Evolutionary conservation across 2,888 invertebrate species (phyloP).

Genomic region (Iphiclides podalirius): DNA sequence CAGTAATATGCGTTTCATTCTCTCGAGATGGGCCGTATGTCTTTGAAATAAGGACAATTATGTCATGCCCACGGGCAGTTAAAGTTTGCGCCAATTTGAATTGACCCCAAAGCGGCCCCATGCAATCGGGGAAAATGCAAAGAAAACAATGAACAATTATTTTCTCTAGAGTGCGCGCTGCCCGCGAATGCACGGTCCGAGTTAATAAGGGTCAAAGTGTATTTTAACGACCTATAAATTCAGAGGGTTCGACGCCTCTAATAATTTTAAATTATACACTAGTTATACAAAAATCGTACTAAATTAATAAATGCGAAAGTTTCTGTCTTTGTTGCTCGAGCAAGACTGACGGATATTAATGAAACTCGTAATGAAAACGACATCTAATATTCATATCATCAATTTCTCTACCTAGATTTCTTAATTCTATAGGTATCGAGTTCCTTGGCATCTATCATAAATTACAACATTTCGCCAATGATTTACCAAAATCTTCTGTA

Average conservation of each 20-base stretch:
- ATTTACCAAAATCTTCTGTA: too few relatives aligned
- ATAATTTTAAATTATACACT: not conserved
- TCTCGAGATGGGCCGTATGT: not conserved
- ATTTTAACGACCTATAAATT: conserved; percentile 4
- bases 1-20: not conserved
- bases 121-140: conserved; percentile 35
- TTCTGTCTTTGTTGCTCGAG: too few relatives aligned
- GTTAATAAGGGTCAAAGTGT: conserved; percentile 28
- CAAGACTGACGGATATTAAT: too few relatives aligned
- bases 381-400: too few relatives aligned
- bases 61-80: conserved; percentile 18
- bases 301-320: not conserved
- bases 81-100: conserved; percentile 31
- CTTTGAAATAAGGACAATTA: conserved; percentile 7
- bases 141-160: conserved; percentile 47
- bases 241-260: not conserved
- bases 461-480: too few relatives aligned
- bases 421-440: too few relatives aligned
- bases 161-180: conserved; percentile 35
- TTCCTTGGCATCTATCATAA: too few relatives aligned
- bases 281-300: not conserved
- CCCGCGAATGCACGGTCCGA: conserved; percentile 32
- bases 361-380: too few relatives aligned
- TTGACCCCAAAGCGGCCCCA: conserved; percentile 41
- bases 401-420: too few relatives aligned